Percentiles rank a stretch among this genome's conserved stretches.
phyloP scores from a whole-genome alignment of 2,888 invertebrate genomes.

The Pachymerium ferrugineum region DNA sequence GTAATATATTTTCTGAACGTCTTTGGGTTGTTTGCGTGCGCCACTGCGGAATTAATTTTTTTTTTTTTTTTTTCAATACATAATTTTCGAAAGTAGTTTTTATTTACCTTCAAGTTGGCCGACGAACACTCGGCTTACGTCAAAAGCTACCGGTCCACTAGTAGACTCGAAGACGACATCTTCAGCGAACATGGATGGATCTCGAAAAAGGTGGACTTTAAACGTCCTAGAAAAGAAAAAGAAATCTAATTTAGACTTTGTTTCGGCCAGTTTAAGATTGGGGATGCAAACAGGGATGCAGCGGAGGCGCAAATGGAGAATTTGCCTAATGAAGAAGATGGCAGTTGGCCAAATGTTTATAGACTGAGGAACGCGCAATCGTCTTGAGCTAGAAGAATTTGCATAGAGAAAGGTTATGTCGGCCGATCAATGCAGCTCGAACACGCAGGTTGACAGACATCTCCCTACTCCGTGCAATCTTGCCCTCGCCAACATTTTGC shows the following conservation, averaged over 20 bases:
- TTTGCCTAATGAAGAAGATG: constrained; percentile 25
- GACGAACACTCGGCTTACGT: constrained; percentile 66
- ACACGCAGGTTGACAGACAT: constrained; percentile 21
- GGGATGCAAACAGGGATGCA: constrained; percentile 3
- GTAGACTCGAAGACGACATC: constrained; percentile 68
- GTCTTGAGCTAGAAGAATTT: constrained; percentile 19
- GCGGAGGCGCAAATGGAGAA: constrained; percentile 11
- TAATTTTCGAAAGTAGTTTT: background rate
- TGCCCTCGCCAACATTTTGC: background rate
- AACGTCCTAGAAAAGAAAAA: constrained; percentile 62
- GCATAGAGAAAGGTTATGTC: constrained; percentile 24
- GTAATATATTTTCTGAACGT: background rate
- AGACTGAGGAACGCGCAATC: constrained; percentile 23
- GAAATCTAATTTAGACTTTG: background rate
- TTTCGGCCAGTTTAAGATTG: background rate
- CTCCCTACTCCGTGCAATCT: too few relatives aligned
- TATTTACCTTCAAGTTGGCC: constrained; percentile 70
- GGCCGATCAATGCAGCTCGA: constrained; percentile 24
- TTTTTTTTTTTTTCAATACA: background rate
- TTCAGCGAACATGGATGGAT: constrained; percentile 69
- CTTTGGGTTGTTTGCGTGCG: too few relatives aligned
- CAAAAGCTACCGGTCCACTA: constrained; percentile 62
- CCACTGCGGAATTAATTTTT: too few relatives aligned
- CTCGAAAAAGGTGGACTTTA: constrained; percentile 61
- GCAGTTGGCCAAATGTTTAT: constrained; percentile 27